Percentiles rank a stretch among this genome's conserved stretches.
These are phyloP conservation scores for Sitta carolinensis DNA, from an alignment of 2,797 vertebrate species.

Conservation along the genomic window DNA sequence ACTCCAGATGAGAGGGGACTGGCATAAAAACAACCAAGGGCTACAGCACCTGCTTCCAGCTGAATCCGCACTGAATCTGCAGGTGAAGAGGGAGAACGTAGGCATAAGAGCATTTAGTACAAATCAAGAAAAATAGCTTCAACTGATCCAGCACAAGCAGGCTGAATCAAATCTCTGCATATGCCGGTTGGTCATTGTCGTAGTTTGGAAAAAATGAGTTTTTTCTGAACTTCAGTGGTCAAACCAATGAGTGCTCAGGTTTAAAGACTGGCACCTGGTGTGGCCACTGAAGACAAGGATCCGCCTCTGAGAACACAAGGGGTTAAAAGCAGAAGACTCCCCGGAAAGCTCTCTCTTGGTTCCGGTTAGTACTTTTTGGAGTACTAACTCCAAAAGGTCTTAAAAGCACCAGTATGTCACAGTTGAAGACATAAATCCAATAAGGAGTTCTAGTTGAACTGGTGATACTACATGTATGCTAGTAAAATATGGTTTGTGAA, in stretches of 20 bases:
- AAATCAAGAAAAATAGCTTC: neutral
- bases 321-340: too few species aligned
- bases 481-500: neutral
- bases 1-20: constrained; percentile 86
- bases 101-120: neutral
- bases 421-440: neutral
- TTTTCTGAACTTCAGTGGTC: too few species aligned
- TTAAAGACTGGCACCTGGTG: too few species aligned
- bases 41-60: constrained; percentile 86
- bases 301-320: too few species aligned
- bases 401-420: neutral
- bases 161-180: neutral
- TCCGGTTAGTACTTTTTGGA: too few species aligned
- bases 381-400: neutral
- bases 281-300: too few species aligned
- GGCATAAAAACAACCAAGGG: constrained; percentile 87
- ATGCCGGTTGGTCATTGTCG: neutral
- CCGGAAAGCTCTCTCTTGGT: too few species aligned
- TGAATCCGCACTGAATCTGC: constrained; percentile 81
- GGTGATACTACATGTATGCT: neutral
- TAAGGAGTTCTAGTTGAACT: neutral
- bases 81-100: neutral
- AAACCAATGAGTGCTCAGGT: too few species aligned
- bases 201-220: too few species aligned
- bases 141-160: neutral